Evolutionary conservation across 1,140 invertebrate genomes (phyloP).

Genomic region (Drosophila dunni): DNA sequence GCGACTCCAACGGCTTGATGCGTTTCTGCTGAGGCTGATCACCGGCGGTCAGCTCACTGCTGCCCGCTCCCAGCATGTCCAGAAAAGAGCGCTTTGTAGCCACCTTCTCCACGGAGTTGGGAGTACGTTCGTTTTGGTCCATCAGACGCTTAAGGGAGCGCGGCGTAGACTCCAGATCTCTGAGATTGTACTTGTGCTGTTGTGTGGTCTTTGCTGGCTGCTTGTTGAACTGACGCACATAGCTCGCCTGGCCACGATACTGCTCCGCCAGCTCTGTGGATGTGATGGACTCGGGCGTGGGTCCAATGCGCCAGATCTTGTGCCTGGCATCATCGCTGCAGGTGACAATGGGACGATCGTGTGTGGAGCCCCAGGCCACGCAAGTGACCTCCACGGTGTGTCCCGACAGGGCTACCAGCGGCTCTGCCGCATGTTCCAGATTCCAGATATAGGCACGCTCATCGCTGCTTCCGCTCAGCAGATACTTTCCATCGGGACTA

Average conservation of each 20-base stretch:
- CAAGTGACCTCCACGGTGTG: constrained; percentile 93
- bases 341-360: constrained; percentile 88
- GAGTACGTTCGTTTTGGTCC: constrained; percentile 81
- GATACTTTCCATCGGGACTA: constrained; percentile 91
- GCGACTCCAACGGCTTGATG: constrained; percentile 79
- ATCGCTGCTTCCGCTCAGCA: constrained; percentile 94
- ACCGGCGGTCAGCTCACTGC: constrained; percentile 15
- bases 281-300: constrained; percentile 84
- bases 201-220: constrained; percentile 17
- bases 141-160: constrained; percentile 85
- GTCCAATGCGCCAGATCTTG: constrained; percentile 90
- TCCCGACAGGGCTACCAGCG: constrained; percentile 89
- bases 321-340: constrained; percentile 92
- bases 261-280: constrained; percentile 85
- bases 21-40: constrained; percentile 77
- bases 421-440: constrained; percentile 87
- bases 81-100: constrained; percentile 69
- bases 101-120: constrained; percentile 71
- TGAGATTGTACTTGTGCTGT: constrained; percentile 81
- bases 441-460: constrained; percentile 94
- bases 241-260: constrained; percentile 86
- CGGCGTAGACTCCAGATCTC: constrained; percentile 85
- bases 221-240: constrained; percentile 71
- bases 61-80: constrained; percentile 68
- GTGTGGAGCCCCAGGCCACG: constrained; percentile 89